A percentile compares a stretch with the other conserved stretches of the same genome.
Conservation (phyloP, 2,113 vertebrate genomes). For the Podarcis muralis region DNA sequence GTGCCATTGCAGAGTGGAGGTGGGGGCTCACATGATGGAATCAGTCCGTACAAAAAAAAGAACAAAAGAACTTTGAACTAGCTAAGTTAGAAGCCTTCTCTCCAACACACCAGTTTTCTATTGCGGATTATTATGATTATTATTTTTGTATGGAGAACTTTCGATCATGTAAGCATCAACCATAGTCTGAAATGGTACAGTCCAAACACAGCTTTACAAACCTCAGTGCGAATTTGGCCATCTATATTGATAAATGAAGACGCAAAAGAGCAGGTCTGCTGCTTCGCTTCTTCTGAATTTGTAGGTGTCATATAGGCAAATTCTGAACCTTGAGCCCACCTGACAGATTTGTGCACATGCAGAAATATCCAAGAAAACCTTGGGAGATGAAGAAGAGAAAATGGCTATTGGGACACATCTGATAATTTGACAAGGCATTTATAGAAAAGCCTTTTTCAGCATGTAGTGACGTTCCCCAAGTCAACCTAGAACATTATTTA, state of each 20-base stretch:
- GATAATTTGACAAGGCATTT: not conserved
- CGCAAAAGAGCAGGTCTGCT: constrained; percentile 15
- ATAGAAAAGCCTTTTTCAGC: not conserved
- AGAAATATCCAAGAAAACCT: not conserved
- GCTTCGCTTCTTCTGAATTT: constrained; percentile 38
- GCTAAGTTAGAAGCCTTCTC: not conserved
- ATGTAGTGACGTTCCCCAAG: not conserved
- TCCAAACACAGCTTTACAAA: not conserved
- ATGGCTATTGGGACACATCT: not conserved
- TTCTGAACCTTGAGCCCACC: not conserved
- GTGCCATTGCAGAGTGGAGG: not conserved
- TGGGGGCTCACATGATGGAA: not conserved
- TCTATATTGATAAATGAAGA: constrained; percentile 4
- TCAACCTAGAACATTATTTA: constrained; percentile 25
- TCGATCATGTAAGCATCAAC: not conserved
- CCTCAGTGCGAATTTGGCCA: not conserved
- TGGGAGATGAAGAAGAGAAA: not conserved
- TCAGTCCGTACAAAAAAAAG: not conserved
- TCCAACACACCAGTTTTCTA: not conserved
- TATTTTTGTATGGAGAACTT: not conserved
- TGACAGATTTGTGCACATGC: not conserved
- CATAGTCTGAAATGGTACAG: not conserved
- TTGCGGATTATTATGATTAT: not conserved
- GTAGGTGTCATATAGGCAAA: not conserved
- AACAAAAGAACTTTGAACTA: not conserved